Evolutionary conservation across 1,140 invertebrate species (phyloP).

Genomic region (Scaptomyza montana): DNA sequence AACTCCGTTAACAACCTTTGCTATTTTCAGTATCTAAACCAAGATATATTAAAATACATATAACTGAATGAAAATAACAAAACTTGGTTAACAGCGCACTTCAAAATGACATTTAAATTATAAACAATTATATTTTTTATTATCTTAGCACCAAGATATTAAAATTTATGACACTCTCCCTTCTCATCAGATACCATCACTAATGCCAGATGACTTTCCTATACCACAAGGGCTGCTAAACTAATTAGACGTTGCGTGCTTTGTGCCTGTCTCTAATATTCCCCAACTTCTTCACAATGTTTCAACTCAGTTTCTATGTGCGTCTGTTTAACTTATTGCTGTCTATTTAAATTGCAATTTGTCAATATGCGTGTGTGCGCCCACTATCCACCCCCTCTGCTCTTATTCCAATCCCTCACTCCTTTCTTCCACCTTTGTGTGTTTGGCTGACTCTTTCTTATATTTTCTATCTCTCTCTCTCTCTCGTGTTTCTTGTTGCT

Average conservation of each 20-base stretch:
- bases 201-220: background rate
- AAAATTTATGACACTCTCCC: background rate
- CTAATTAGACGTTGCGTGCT: conserved; percentile 77
- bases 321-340: conserved; percentile 79
- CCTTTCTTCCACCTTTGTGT: background rate
- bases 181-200: conserved; percentile 41
- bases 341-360: conserved; percentile 82
- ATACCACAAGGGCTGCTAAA: conserved; percentile 47
- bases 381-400: conserved; percentile 2
- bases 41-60: too few relatives aligned
- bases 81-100: too few relatives aligned
- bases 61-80: too few relatives aligned
- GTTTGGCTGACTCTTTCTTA: background rate
- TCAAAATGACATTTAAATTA: too few relatives aligned
- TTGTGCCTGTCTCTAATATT: conserved; percentile 49
- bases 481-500: background rate
- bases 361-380: conserved; percentile 61
- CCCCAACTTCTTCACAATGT: background rate
- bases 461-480: conserved; percentile 8
- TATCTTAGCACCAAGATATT: too few relatives aligned
- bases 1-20: too few relatives aligned
- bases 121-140: too few relatives aligned
- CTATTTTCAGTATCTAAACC: too few relatives aligned
- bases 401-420: conserved; percentile 17
- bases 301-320: conserved; percentile 32